Evolutionary conservation across 1,140 invertebrate species (phyloP).

Genomic region (Octopus sinensis): DNA sequence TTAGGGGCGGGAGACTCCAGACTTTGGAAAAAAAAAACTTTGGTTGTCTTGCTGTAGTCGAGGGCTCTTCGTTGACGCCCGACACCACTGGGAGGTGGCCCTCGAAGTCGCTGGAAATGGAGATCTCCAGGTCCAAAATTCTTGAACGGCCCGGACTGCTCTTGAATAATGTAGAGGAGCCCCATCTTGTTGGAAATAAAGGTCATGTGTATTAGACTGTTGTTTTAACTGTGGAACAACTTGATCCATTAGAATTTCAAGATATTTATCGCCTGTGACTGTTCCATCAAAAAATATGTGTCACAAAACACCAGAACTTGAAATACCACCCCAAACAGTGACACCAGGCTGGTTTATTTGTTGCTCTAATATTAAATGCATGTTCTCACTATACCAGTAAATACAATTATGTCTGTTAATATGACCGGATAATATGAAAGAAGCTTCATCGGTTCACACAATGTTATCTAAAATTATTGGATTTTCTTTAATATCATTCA

Average conservation of each 20-base stretch:
- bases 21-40: too few relatives aligned
- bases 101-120: too few relatives aligned
- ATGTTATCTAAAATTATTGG: background rate
- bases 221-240: background rate
- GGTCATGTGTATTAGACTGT: background rate
- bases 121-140: too few relatives aligned
- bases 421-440: background rate
- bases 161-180: background rate
- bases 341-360: background rate
- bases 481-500: background rate
- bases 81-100: too few relatives aligned
- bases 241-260: background rate
- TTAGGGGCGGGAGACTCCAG: too few relatives aligned
- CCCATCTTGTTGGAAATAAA: constrained; percentile 9
- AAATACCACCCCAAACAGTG: background rate
- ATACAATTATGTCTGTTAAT: background rate
- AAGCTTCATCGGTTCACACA: background rate
- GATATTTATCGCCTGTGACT: background rate
- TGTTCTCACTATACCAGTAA: background rate
- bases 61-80: too few relatives aligned
- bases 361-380: background rate
- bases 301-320: background rate
- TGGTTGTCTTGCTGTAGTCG: too few relatives aligned
- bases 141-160: background rate
- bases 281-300: background rate